Conservation (phyloP, 2,888 invertebrate species). For the Chrysodeixis includens region DNA sequence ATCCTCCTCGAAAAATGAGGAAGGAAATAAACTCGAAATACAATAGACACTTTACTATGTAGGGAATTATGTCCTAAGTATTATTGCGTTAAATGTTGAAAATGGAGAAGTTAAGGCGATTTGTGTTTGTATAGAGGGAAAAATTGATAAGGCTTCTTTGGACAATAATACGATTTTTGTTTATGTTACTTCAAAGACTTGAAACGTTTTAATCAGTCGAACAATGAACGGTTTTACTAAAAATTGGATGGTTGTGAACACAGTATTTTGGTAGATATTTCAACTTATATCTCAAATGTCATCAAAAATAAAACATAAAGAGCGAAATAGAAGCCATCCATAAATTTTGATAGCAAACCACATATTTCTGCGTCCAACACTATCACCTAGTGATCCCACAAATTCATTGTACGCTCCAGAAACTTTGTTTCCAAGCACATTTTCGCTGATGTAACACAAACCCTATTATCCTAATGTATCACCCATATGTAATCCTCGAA, state of each 20-base stretch:
- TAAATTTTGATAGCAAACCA: background rate
- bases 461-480: conserved; percentile 41
- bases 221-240: background rate
- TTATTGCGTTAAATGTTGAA: conserved; percentile 44
- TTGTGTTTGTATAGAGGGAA: conserved; percentile 25
- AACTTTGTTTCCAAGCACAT: conserved; percentile 8
- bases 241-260: background rate
- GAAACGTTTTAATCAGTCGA: background rate
- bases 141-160: conserved; percentile 24
- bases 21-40: conserved; percentile 56
- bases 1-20: conserved; percentile 58
- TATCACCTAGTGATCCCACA: conserved; percentile 9
- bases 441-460: conserved; percentile 33
- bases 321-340: background rate
- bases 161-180: conserved; percentile 5
- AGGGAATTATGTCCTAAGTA: conserved; percentile 50
- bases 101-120: conserved; percentile 50
- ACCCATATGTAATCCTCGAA: conserved; percentile 39
- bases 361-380: conserved; percentile 2
- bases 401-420: conserved; percentile 16
- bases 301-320: background rate
- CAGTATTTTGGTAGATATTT: background rate
- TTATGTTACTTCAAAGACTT: background rate
- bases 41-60: conserved; percentile 47
- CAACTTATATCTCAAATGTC: background rate